These are phyloP conservation scores for Eilema caniola DNA, from an alignment of 2,888 invertebrate species.

Conservation along the genomic window DNA sequence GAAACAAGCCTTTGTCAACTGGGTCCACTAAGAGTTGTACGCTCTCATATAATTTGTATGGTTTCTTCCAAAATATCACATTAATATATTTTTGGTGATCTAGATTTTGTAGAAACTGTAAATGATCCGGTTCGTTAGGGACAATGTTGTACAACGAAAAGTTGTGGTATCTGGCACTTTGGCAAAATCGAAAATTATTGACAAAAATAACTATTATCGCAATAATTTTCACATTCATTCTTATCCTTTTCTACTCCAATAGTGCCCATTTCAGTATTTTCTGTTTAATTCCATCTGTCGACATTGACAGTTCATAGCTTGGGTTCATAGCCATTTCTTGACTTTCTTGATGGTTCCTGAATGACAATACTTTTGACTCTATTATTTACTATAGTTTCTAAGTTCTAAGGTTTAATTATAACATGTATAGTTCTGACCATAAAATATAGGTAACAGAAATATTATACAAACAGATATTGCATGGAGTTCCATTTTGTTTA, in stretches of 20 bases:
- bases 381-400: too few relatives aligned
- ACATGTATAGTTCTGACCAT: too few relatives aligned
- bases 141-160: constrained; percentile 58
- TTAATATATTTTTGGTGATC: constrained; percentile 66
- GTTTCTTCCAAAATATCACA: constrained; percentile 68
- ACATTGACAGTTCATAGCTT: background rate
- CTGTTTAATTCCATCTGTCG: background rate
- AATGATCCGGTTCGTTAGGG: constrained; percentile 61
- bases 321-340: too few relatives aligned
- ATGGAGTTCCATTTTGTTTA: too few relatives aligned
- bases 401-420: too few relatives aligned
- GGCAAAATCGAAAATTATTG: constrained; percentile 54
- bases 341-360: background rate
- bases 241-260: constrained; percentile 24
- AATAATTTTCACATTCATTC: constrained; percentile 61
- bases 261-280: background rate
- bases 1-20: constrained; percentile 56
- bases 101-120: constrained; percentile 69
- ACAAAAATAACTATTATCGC: constrained; percentile 56
- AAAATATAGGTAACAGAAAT: too few relatives aligned
- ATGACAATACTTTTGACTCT: constrained; percentile 2
- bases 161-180: constrained; percentile 60
- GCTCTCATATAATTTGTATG: constrained; percentile 61
- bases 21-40: constrained; percentile 68
- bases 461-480: too few relatives aligned